Evolutionary conservation across 1,140 invertebrate genomes (phyloP).

Genomic region (Lerema accius): DNA sequence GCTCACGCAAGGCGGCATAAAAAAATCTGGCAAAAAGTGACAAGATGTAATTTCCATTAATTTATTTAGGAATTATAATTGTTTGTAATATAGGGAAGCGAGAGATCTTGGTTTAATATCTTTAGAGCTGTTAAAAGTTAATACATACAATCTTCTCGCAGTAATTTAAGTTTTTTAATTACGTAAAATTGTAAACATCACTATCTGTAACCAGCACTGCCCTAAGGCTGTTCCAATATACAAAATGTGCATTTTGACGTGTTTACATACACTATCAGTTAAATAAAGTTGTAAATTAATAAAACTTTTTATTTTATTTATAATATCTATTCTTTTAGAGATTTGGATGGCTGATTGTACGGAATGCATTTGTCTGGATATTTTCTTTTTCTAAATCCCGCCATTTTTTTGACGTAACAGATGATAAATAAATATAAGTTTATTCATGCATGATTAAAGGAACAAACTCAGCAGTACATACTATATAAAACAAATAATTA

Average conservation of each 20-base stretch:
- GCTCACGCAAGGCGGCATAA: conserved; percentile 90
- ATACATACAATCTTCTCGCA: conserved; percentile 10
- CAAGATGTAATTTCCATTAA: conserved; percentile 42
- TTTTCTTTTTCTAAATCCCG: no score
- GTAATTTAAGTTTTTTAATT: conserved; percentile 16
- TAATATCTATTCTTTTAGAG: no score
- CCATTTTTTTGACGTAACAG: no score
- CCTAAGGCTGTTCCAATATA: conserved; percentile 13
- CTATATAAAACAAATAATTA: no score
- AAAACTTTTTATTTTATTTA: conserved; percentile 8
- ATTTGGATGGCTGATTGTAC: no score
- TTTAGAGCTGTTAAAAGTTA: conserved; percentile 18
- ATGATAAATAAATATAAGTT: no score
- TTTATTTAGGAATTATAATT: conserved; percentile 60
- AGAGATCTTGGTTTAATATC: conserved; percentile 43
- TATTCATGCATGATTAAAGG: no score
- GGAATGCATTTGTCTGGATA: no score
- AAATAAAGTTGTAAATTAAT: conserved; percentile 14
- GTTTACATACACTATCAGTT: conserved; percentile 33
- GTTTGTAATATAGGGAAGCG: conserved; percentile 47
- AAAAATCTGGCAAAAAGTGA: conserved; percentile 94
- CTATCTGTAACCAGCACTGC: conserved; percentile 28
- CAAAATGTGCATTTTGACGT: conserved; percentile 25
- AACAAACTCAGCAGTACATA: no score
- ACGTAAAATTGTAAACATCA: conserved; percentile 14